phyloP scores from a whole-genome alignment of 1,140 invertebrate genomes.

The Pseudomyrmex flavicornis region DNA sequence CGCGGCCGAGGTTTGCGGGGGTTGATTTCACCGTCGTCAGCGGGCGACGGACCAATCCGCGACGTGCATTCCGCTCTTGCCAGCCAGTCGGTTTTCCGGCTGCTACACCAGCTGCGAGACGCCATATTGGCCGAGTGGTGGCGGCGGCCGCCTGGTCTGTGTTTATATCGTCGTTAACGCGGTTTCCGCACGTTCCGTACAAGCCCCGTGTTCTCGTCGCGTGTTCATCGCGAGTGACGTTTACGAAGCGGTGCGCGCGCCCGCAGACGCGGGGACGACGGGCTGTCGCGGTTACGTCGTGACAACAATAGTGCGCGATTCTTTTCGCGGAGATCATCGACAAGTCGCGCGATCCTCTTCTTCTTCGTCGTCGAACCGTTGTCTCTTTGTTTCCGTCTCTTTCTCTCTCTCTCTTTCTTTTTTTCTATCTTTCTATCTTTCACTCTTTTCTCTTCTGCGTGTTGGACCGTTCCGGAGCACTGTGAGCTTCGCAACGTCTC shows the following conservation, averaged over 20 bases:
- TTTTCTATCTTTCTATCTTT: slow-evolving; percentile 24
- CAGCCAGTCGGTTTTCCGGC: slow-evolving; percentile 79
- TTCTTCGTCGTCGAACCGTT: slow-evolving; percentile 33
- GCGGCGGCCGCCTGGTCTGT: slow-evolving; percentile 79
- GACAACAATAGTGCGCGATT: slow-evolving; percentile 71
- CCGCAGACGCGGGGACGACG: slow-evolving; percentile 57
- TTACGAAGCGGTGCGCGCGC: slow-evolving; percentile 54
- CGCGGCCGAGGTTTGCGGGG: slow-evolving; percentile 53
- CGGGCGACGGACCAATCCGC: slow-evolving; percentile 79
- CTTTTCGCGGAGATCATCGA: slow-evolving; percentile 26
- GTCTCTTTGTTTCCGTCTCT: slow-evolving; percentile 1
- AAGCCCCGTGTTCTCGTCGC: slow-evolving; percentile 59
- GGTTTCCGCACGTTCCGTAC: slow-evolving; percentile 73
- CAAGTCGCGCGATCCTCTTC: slow-evolving; percentile 59
- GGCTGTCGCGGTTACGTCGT: slow-evolving; percentile 48
- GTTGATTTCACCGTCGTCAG: slow-evolving; percentile 62
- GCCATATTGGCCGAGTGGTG: slow-evolving; percentile 80
- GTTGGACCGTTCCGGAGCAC: slow-evolving; percentile 31
- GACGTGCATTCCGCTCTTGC: slow-evolving; percentile 46
- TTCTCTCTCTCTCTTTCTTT: neutral
- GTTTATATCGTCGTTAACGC: slow-evolving; percentile 67
- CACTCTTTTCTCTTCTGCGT: neutral
- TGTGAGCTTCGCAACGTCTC: slow-evolving; percentile 1
- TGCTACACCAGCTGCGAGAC: slow-evolving; percentile 78
- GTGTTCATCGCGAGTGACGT: slow-evolving; percentile 68